Evolutionary conservation across 2,888 invertebrate species (phyloP).

Genomic region (Caenorhabditis sp.): DNA sequence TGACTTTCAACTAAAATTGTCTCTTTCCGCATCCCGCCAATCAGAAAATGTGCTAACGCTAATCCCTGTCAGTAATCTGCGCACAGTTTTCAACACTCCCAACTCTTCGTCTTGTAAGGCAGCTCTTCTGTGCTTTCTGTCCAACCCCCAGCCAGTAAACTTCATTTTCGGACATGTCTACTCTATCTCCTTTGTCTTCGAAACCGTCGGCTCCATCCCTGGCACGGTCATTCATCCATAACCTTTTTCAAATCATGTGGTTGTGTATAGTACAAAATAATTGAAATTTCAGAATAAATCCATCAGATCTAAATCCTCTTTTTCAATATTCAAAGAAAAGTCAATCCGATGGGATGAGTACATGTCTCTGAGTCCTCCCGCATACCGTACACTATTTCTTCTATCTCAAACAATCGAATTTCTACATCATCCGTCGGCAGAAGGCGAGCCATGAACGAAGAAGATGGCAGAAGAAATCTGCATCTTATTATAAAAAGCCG

Average conservation of each 20-base stretch:
- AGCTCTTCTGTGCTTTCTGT: not conserved
- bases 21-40: no score
- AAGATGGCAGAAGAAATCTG: conserved; percentile 51
- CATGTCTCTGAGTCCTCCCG: conserved; percentile 26
- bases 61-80: no score
- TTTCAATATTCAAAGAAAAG: conserved; percentile 30
- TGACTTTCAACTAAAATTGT: no score
- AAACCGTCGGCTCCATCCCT: not conserved
- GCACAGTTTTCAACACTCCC: no score
- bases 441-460: conserved; percentile 22
- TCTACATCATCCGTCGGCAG: conserved; percentile 22
- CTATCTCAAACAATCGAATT: conserved; percentile 54
- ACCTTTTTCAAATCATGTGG: conserved; percentile 11
- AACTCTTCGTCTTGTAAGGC: not conserved
- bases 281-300: conserved; percentile 6
- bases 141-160: not conserved
- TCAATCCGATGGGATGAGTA: conserved; percentile 32
- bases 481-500: conserved; percentile 58
- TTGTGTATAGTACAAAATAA: not conserved
- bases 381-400: conserved; percentile 33
- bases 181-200: not conserved
- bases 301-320: conserved; percentile 21
- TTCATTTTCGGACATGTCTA: conserved; percentile 9
- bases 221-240: not conserved
- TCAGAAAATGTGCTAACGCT: no score